Evolutionary conservation across 2,113 vertebrate genomes (phyloP).

Genomic region (Dipodomys spectabilis): DNA sequence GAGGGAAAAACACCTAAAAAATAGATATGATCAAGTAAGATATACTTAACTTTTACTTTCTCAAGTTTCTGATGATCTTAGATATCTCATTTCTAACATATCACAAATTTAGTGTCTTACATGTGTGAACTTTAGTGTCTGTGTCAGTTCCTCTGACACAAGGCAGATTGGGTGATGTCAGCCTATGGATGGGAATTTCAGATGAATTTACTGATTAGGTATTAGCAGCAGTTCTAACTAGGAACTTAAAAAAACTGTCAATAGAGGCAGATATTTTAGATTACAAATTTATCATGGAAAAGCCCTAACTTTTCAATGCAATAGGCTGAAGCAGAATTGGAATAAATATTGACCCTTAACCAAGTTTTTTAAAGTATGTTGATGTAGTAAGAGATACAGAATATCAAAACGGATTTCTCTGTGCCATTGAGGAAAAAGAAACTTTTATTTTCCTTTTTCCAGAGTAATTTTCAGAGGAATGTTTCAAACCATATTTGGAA

Average conservation of each 20-base stretch:
- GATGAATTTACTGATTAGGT: not conserved
- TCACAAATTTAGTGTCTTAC: not conserved
- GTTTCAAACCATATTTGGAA: slow-evolving; percentile 24
- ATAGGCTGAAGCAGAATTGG: not conserved
- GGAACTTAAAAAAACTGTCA: slow-evolving; percentile 23
- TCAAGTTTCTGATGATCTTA: not conserved
- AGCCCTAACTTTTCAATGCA: not conserved
- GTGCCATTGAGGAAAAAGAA: not conserved
- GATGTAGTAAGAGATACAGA: not conserved
- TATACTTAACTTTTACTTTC: slow-evolving; percentile 14
- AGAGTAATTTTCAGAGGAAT: slow-evolving; percentile 28
- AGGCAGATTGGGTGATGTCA: not conserved
- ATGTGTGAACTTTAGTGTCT: not conserved
- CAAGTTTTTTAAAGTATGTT: not conserved
- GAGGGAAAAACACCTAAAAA: not conserved
- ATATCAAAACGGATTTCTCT: not conserved
- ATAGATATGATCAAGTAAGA: not conserved
- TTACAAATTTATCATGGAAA: not conserved
- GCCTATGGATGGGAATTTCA: not conserved
- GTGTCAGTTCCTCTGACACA: not conserved
- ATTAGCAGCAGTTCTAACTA: not conserved
- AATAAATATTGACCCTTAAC: not conserved
- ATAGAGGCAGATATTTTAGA: not conserved
- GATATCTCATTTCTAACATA: not conserved
- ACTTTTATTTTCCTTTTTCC: not conserved